phyloP scores from a whole-genome alignment of 2,113 vertebrate genomes.

The Phrynosoma platyrhinos region DNA sequence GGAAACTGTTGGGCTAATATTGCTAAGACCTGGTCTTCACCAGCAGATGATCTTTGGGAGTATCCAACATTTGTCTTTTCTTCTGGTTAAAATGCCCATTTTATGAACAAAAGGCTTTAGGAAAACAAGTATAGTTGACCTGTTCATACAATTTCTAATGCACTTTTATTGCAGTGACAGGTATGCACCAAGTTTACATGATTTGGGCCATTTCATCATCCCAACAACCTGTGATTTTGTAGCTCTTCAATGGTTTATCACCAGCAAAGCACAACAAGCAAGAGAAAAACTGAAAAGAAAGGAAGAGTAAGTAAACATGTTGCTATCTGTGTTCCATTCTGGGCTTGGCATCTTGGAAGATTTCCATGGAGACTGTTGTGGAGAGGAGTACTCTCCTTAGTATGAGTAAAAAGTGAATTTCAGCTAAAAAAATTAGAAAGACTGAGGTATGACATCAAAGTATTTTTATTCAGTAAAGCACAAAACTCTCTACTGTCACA shows the following conservation, averaged over 20 bases:
- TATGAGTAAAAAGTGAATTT: not conserved
- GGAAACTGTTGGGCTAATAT: not conserved
- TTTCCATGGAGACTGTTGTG: not conserved
- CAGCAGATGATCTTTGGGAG: not conserved
- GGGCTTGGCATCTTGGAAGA: not conserved
- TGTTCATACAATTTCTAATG: slow-evolving; percentile 12
- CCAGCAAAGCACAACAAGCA: slow-evolving; percentile 86
- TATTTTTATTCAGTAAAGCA: not conserved
- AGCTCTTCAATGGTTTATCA: slow-evolving; percentile 88
- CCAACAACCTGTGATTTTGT: slow-evolving; percentile 83
- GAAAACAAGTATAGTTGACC: not conserved
- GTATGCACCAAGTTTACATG: slow-evolving; percentile 85
- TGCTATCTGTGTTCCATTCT: not conserved
- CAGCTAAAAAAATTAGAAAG: not conserved
- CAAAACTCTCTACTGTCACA: no score
- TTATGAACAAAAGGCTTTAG: not conserved
- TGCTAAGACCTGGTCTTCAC: not conserved
- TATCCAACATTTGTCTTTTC: not conserved
- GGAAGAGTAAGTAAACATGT: slow-evolving; percentile 81
- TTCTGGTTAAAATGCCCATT: not conserved
- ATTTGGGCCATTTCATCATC: slow-evolving; percentile 89
- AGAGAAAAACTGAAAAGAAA: slow-evolving; percentile 80
- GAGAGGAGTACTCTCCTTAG: not conserved
- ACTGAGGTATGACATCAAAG: not conserved
- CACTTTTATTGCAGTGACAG: slow-evolving; percentile 80